Base-by-base conservation (phyloP, 2,113 vertebrate genomes). In the Macrotus californicus region DNA sequence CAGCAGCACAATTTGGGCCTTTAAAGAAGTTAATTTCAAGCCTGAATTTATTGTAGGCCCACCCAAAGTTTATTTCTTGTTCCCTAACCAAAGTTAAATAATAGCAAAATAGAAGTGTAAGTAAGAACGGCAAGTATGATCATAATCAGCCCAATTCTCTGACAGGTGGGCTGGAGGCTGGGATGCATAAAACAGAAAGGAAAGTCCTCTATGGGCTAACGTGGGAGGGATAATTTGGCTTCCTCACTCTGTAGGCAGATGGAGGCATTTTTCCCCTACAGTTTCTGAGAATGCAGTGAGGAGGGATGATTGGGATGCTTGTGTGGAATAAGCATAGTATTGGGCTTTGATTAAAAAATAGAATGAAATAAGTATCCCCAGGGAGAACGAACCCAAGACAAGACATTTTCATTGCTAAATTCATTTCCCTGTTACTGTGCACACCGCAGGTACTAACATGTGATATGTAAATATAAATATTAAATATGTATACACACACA, bases 101-200 rank as follows among this genome's bases (percentile, higher is more conserved):
- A 67, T 39, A 96, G 61, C 66, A 92, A 97, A 96, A 93, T 89
- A 94, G 72, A 85, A 85, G 66, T 54, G 48, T 91, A 95, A 97
- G 77, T 89, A 95, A 73, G 93, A 95, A 93, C 43, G 94, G 61
- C 70, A 87, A 80, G 22, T 75, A 72, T 66, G 43, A 91, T 84
- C 41, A 81, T 54, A 84, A 84, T 72, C 80, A 79, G 41, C 52
- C 52, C 46, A 43, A 6, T 82, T 72, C 34, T 93, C 92, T 92
- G 92, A 82, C 93, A 96, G 94, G 72, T 91, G 93, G 76, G 48
- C 14, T 90, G 81, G 90, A 97, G 91, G 85, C 67, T 86, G 72
- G 39, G 66, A 76, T 36, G 41, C 72, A 84, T 15, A 52, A 75
- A 88, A 41, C 36, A 72, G 41, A 77, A 64, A 96, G 94, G 93